Percentiles rank a stretch among this genome's conserved stretches.
These are phyloP conservation scores for Emydocephalus ijimae DNA, from an alignment of 2,113 vertebrate genomes.

Conservation along the genomic window DNA sequence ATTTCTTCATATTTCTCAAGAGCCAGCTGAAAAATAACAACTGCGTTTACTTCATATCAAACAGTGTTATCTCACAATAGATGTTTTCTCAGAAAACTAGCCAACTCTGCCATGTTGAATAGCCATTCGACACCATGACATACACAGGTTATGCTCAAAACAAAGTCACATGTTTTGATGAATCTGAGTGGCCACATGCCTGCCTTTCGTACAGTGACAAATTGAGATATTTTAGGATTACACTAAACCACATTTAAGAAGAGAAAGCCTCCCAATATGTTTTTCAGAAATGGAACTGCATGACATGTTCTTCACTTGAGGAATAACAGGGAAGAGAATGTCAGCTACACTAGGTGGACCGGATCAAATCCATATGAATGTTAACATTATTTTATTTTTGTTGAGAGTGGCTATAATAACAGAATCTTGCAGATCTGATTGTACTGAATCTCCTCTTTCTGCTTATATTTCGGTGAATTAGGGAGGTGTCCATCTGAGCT, in stretches of 20 bases:
- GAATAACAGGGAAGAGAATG: not conserved
- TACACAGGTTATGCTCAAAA: not conserved
- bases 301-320: not conserved
- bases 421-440: not conserved
- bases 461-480: not conserved
- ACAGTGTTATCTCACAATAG: not conserved
- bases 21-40: constrained; percentile 78
- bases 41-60: accelerated
- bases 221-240: not conserved
- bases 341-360: not conserved
- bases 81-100: not conserved
- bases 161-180: not conserved
- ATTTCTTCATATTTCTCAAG: constrained; percentile 97
- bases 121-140: not conserved
- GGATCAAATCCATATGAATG: not conserved
- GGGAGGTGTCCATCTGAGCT: not conserved
- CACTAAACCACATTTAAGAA: not conserved
- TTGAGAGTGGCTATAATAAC: not conserved
- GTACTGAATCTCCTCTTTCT: not conserved
- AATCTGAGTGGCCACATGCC: not conserved
- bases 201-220: not conserved
- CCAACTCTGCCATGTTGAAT: not conserved
- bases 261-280: not conserved
- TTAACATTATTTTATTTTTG: not conserved
- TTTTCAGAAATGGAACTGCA: not conserved